phyloP scores from a whole-genome alignment of 2,888 invertebrate species.

The Platycheirus rosarum region DNA sequence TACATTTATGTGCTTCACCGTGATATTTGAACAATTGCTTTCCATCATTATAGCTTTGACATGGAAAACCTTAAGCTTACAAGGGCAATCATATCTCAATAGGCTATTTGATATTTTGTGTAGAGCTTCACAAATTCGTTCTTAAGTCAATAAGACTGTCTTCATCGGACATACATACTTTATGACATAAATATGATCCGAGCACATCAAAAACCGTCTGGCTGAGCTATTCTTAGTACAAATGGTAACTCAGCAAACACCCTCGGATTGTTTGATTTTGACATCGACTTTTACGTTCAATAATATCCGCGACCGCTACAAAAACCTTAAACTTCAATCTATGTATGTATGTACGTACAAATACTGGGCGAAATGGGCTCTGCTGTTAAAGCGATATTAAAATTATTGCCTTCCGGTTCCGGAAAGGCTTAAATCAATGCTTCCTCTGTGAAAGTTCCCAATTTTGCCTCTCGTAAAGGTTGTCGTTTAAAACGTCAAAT shows the following conservation, averaged over 20 bases:
- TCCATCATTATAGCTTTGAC: neutral
- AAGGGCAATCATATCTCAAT: slow-evolving; percentile 8
- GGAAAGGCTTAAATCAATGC: too few species aligned
- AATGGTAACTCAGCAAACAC: neutral
- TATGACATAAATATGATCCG: neutral
- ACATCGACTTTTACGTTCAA: neutral
- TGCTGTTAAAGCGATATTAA: neutral
- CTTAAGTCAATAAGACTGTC: neutral
- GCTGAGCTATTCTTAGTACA: neutral
- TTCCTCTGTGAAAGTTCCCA: too few species aligned
- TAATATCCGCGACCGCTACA: neutral
- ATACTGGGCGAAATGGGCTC: neutral
- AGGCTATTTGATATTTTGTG: slow-evolving; percentile 19
- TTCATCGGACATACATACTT: neutral
- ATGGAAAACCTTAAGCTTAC: neutral
- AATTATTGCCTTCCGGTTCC: too few species aligned
- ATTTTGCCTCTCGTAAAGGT: slow-evolving; percentile 60
- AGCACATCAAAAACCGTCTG: neutral
- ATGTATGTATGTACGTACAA: too few species aligned
- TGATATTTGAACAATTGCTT: neutral
- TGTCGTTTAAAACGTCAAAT: slow-evolving; percentile 27
- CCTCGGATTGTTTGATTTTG: neutral
- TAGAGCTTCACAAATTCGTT: neutral
- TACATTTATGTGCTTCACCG: too few species aligned
- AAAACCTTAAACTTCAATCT: neutral